Base-by-base conservation (phyloP, 2,797 vertebrate genomes). In the Tamandua tetradactyla region DNA sequence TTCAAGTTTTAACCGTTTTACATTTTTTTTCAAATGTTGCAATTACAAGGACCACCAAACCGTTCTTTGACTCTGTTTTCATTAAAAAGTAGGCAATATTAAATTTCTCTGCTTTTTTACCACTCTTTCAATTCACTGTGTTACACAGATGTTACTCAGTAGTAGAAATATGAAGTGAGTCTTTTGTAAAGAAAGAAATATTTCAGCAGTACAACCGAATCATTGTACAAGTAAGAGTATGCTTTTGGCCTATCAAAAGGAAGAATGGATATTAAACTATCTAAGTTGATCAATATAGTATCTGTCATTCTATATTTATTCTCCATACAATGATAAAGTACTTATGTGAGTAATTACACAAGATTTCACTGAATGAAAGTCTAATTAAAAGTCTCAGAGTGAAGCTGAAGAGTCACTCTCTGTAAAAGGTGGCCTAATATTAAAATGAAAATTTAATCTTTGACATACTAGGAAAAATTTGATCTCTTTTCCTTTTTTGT, bases 401-500 rank as follows among this genome's bases (percentile, higher is more conserved):
- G 93, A 83, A 57, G 57, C 11, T 15, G 7, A 91, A 87, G 35
- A 86, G 30, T 7, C 11, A 35, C 5, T 62, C 3, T 89, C 15
- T 91, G 8, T 79, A 86, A 95, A 95, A 94, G 15, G 74, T 10
- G 9, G 25, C 15, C 52, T 93, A 93, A 96, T 74, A 89, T 17
- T 82, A 10, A 93, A 79, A 75, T 66, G 42, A 93, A 95, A 93
- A 71, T 87, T n/a, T n/a, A n/a, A 22, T 59, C 57, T 95, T 91
- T 81, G 74, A 92, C 2, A 61, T 27, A 84, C 37, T 69, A 80
- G 30, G n/a, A 87, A 91, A 81, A 83, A 47, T 91, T 88, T 92
- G 64, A 86, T 86, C 30, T 25, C 11, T 95, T n/a, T 92, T 80
- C 91, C 13, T n/a, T 71, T 94, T 96, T 93, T 87, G 85, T 96